A percentile compares a stretch with the other conserved stretches of the same genome.
Evolutionary conservation across 2,113 vertebrate genomes (phyloP).

Genomic region (Indri indri): DNA sequence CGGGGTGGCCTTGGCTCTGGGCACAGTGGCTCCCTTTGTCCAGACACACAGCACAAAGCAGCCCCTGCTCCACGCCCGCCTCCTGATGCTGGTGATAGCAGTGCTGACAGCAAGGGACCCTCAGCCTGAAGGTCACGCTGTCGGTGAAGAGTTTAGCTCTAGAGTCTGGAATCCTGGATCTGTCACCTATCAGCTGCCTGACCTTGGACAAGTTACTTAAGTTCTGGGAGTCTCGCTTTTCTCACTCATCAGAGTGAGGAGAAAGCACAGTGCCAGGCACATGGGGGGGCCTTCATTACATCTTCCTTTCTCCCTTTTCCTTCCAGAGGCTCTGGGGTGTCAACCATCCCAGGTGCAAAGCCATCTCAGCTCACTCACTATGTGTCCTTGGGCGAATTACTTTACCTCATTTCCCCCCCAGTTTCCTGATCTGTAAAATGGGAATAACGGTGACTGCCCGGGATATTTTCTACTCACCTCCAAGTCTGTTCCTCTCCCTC

Average conservation of each 20-base stretch:
- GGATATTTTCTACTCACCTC: neutral
- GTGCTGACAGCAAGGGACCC: conserved; percentile 38
- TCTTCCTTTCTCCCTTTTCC: neutral
- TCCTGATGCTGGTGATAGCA: conserved; percentile 39
- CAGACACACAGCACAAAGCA: neutral
- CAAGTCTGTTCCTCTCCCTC: neutral
- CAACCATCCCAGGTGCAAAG: neutral
- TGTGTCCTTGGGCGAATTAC: neutral
- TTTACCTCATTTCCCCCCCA: neutral
- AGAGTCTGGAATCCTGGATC: conserved; percentile 31
- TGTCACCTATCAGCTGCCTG: neutral
- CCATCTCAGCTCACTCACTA: neutral
- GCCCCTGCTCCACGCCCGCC: neutral
- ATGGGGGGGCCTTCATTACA: accelerated
- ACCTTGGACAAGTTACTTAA: neutral
- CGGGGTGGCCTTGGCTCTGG: neutral
- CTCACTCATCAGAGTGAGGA: neutral
- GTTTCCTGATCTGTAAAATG: neutral
- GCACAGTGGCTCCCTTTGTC: conserved; percentile 59
- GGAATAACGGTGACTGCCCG: neutral
- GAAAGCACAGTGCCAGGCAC: neutral
- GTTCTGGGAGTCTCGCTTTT: neutral
- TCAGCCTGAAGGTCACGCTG: neutral
- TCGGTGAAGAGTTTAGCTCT: neutral
- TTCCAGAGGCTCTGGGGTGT: too few relatives aligned